These are phyloP conservation scores for Tillus elongatus DNA, from an alignment of 2,888 invertebrate species.

Conservation along the genomic window DNA sequence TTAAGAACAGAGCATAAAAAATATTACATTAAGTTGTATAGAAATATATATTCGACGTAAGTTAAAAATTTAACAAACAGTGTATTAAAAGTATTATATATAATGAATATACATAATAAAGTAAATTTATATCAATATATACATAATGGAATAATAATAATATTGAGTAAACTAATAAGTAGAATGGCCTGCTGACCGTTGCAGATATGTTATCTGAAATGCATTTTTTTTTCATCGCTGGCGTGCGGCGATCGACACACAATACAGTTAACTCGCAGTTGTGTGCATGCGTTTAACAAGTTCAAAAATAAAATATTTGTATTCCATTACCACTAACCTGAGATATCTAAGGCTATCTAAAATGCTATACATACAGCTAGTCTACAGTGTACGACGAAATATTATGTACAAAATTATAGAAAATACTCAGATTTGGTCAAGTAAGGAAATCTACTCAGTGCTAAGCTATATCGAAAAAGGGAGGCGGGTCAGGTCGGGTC, in stretches of 20 bases:
- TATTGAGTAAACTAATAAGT: constrained; percentile 30
- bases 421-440: constrained; percentile 35
- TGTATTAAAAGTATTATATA: constrained; percentile 9
- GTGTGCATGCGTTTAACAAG: constrained; percentile 39
- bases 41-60: constrained; percentile 15
- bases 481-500: constrained; percentile 18
- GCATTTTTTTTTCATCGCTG: constrained; percentile 11
- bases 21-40: constrained; percentile 6
- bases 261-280: constrained; percentile 42
- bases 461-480: constrained; percentile 32
- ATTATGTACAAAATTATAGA: constrained; percentile 42
- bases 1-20: constrained; percentile 36
- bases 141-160: constrained; percentile 20
- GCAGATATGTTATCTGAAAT: constrained; percentile 14
- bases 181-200: constrained; percentile 33
- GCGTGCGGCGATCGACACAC: constrained; percentile 39
- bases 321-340: constrained; percentile 41
- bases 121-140: constrained; percentile 14
- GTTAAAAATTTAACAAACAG: constrained; percentile 6
- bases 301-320: constrained; percentile 35
- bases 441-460: constrained; percentile 37
- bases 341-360: constrained; percentile 42
- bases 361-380: constrained; percentile 45
- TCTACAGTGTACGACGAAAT: constrained; percentile 41
- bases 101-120: constrained; percentile 15